Conservation (phyloP, 1,140 invertebrate species). For the Delia radicum region DNA sequence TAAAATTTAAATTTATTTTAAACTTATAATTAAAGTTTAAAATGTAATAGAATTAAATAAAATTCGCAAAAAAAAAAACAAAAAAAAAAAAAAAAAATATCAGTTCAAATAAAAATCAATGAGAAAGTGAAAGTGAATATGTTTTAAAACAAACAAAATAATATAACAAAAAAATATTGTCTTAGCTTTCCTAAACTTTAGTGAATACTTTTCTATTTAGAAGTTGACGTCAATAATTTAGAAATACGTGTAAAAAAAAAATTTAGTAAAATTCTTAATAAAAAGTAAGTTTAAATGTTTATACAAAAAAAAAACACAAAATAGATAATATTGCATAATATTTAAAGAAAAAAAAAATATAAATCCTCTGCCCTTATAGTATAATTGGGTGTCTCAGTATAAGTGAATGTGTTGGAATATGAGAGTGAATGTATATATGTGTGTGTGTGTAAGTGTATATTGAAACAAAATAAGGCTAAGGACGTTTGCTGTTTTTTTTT, state of each 20-base stretch:
- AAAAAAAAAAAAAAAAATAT: neutral
- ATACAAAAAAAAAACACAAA: no score
- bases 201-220: neutral
- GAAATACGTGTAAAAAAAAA: no score
- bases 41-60: neutral
- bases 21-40: neutral
- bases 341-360: no score
- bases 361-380: no score
- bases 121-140: conserved; percentile 3
- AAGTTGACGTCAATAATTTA: neutral
- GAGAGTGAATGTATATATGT: neutral
- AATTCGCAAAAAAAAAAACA: neutral
- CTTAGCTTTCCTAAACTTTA: no score
- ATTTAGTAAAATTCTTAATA: no score
- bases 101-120: neutral
- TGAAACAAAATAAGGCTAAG: conserved; percentile 27
- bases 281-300: no score
- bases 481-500: neutral
- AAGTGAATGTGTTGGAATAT: neutral
- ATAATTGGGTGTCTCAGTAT: no score
- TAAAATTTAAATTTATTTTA: neutral
- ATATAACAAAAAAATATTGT: neutral
- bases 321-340: no score
- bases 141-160: neutral
- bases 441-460: neutral